Evolutionary conservation across 2,113 vertebrate species (phyloP).

Genomic region (Sinocyclocheilus anophthalmus): DNA sequence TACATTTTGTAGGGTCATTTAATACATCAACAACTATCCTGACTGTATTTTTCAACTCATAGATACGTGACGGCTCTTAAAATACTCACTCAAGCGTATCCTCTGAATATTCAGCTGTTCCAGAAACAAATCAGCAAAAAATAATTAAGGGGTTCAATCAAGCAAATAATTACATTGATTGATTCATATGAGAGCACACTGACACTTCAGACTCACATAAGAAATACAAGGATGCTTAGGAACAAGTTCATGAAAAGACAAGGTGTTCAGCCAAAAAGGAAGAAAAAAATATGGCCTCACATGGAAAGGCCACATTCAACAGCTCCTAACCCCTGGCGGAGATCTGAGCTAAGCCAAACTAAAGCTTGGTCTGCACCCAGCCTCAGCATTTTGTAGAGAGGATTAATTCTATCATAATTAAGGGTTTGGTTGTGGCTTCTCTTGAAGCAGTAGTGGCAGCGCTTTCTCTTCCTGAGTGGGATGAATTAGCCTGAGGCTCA

Average conservation of each 20-base stretch:
- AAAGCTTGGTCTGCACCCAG: background rate
- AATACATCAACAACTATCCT: background rate
- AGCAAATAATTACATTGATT: constrained; percentile 52
- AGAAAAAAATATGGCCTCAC: background rate
- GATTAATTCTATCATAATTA: constrained; percentile 70
- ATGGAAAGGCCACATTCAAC: background rate
- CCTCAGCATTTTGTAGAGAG: constrained; percentile 55
- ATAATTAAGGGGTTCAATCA: constrained; percentile 45
- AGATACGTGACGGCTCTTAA: background rate
- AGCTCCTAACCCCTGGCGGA: background rate
- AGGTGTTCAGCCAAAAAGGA: background rate
- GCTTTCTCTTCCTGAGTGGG: constrained; percentile 25
- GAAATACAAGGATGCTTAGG: constrained; percentile 41
- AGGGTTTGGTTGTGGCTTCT: constrained; percentile 60
- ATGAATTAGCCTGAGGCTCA: constrained; percentile 57
- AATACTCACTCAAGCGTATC: constrained; percentile 22
- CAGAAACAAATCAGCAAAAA: constrained; percentile 40
- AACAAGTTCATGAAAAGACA: constrained; percentile 34
- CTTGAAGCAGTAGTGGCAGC: background rate
- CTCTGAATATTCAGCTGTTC: constrained; percentile 37
- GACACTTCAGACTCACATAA: constrained; percentile 30
- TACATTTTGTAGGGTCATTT: constrained; percentile 24
- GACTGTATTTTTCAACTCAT: background rate
- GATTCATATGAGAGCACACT: constrained; percentile 33
- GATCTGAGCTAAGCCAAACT: background rate